Conservation (phyloP, 2,888 invertebrate species). For the Girardia tigrina region DNA sequence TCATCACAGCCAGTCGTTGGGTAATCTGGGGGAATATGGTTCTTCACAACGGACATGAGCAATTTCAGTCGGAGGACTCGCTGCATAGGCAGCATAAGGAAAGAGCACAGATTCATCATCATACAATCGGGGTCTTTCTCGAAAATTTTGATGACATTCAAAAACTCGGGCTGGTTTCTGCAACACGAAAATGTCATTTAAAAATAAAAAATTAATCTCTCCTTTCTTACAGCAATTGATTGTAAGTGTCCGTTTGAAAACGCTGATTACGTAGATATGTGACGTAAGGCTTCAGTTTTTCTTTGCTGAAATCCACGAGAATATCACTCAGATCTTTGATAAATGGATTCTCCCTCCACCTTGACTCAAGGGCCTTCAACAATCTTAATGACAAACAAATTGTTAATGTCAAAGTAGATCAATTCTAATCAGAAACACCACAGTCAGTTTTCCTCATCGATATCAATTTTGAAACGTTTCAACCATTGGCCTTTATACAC, state of each 20-base stretch:
- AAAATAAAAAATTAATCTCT: neutral
- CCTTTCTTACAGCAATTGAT: neutral
- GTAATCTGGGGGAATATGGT: neutral
- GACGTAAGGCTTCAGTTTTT: neutral
- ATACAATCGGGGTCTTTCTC: neutral
- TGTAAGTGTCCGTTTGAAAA: conserved; percentile 3
- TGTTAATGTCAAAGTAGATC: too few species aligned
- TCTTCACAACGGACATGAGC: neutral
- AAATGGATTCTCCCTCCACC: neutral
- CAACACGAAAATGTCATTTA: too few species aligned
- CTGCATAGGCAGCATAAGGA: neutral
- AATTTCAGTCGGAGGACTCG: neutral
- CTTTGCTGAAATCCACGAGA: neutral
- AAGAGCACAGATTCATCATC: conserved; percentile 1
- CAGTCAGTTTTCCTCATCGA: too few species aligned
- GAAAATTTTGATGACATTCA: neutral
- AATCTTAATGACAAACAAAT: neutral
- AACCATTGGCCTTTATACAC: too few species aligned
- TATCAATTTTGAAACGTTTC: too few species aligned
- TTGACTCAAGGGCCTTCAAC: neutral
- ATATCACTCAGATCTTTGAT: conserved; percentile 4
- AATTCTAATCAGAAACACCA: too few species aligned
- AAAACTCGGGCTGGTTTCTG: neutral
- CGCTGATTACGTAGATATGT: conserved; percentile 18
- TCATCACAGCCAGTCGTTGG: neutral